Base-by-base conservation (phyloP, 2,113 vertebrate genomes). In the Sprattus sprattus region DNA sequence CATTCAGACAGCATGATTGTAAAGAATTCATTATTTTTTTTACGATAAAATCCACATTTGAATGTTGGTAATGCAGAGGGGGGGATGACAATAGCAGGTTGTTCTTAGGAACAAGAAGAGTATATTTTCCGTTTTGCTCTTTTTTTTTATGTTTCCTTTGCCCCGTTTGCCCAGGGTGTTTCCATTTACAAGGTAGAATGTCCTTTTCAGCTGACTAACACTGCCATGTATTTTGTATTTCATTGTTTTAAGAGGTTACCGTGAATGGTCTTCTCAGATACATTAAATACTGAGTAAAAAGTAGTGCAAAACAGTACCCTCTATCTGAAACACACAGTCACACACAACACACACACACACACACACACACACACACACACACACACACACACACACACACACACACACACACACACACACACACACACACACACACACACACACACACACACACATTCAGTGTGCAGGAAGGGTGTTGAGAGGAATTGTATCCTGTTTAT, bases 401-500 rank as follows among this genome's bases (percentile, higher is more conserved):
- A 71, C 32, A 86, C 81, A 81, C 64, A 75, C 47, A 85, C 46
- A 32, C 64, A 52, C 67, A 85, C 84, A 52, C 84, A 84, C 22
- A 52, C 60, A 82, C 28, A 86, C 81, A 78, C 45, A 52, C 60
- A 50, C 46, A 86, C 28, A 83, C 81, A 83, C 39, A 46, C 71
- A 49, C 86, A 81, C 82, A 67, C 75, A 84, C 18, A 64, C 82
- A 67, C 45, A 67, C 15, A 67, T 45, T 82, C 78, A 84, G 45
- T 81, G 47, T 50, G 85, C 95, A 95, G 96, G 96, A 97, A 96
- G 96, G 94, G 94, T 95, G 96, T 95, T 92, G 88, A 90, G 93
- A 92, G 90, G 92, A 93, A 90, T 89, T 28, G 90, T 93, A 95
- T 96, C 96, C 96, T 97, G 96, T 96, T 96, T 96, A 93, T 94